A percentile compares a stretch with the other conserved stretches of the same genome.
These are phyloP conservation scores for Orientallactaga bullata DNA, from an alignment of 2,113 vertebrate genomes.

Conservation along the genomic window DNA sequence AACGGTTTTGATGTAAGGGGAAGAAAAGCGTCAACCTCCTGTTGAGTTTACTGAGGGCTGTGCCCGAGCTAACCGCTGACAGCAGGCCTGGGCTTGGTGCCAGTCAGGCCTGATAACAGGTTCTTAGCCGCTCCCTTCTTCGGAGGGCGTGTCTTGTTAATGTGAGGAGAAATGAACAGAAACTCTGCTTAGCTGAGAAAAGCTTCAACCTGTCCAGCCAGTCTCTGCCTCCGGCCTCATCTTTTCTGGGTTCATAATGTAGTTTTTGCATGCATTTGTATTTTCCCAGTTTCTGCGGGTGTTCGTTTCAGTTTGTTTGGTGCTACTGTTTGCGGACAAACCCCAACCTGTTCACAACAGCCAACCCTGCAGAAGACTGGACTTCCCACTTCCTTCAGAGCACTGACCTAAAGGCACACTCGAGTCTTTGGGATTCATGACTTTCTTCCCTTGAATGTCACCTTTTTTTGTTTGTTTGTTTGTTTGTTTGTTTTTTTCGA, in stretches of 20 bases:
- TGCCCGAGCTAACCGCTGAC: not conserved
- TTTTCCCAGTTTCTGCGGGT: not conserved
- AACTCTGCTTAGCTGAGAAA: slow-evolving; percentile 3
- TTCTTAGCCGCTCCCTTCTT: not conserved
- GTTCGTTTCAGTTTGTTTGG: not conserved
- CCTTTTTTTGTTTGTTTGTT: too few species aligned
- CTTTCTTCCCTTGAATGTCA: not conserved
- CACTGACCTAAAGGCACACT: not conserved
- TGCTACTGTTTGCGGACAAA: not conserved
- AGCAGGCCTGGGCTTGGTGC: not conserved
- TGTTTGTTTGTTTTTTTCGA: too few species aligned
- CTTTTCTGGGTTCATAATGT: too few species aligned
- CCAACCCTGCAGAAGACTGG: too few species aligned
- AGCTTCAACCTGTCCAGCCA: not conserved
- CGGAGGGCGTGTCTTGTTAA: not conserved
- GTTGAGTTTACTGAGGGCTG: not conserved
- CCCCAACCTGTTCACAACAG: not conserved
- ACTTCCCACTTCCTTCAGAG: not conserved
- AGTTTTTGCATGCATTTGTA: not conserved
- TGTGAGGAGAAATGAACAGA: not conserved
- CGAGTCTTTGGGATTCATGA: not conserved
- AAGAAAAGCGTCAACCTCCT: not conserved
- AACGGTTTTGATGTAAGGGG: not conserved
- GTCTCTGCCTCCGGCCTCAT: not conserved
- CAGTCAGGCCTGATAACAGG: not conserved